Percentiles rank a stretch among this genome's conserved stretches.
These are phyloP conservation scores for Trichogramma evanescens DNA, from an alignment of 2,888 invertebrate genomes.

Conservation along the genomic window DNA sequence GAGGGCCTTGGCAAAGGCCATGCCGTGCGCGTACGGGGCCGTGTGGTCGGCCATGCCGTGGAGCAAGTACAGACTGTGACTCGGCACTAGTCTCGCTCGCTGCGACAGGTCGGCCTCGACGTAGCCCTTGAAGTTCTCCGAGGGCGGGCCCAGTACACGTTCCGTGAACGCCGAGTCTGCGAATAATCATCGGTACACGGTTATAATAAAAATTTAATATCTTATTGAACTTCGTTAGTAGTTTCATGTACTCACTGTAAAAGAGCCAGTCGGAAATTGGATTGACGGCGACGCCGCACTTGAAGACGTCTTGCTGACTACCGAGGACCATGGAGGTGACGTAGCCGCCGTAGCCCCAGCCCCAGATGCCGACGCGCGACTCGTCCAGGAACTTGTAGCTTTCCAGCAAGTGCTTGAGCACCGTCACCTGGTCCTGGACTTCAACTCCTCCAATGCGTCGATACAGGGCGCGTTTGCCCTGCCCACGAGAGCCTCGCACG, in stretches of 20 bases:
- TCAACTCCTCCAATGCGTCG: conserved; percentile 81
- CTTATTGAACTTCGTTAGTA: background rate
- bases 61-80: conserved; percentile 79
- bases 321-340: conserved; percentile 88
- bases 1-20: conserved; percentile 80
- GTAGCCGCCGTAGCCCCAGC: conserved; percentile 95
- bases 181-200: conserved; percentile 7
- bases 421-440: conserved; percentile 86
- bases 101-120: conserved; percentile 88
- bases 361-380: conserved; percentile 87
- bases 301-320: conserved; percentile 74
- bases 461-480: conserved; percentile 75
- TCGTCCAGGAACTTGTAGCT: conserved; percentile 79
- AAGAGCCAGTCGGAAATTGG: conserved; percentile 94
- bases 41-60: conserved; percentile 90
- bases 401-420: conserved; percentile 74
- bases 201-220: background rate
- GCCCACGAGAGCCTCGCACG: conserved; percentile 75
- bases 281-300: conserved; percentile 89
- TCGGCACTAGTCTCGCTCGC: conserved; percentile 79
- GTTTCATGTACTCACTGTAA: conserved; percentile 69
- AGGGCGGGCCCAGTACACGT: conserved; percentile 80
- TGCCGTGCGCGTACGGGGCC: conserved; percentile 89
- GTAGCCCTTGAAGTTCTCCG: conserved; percentile 83
- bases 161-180: conserved; percentile 94